A percentile compares a stretch with the other conserved stretches of the same genome.
Evolutionary conservation across 2,797 vertebrate genomes (phyloP).

Genomic region (Kryptolebias ocellatus): DNA sequence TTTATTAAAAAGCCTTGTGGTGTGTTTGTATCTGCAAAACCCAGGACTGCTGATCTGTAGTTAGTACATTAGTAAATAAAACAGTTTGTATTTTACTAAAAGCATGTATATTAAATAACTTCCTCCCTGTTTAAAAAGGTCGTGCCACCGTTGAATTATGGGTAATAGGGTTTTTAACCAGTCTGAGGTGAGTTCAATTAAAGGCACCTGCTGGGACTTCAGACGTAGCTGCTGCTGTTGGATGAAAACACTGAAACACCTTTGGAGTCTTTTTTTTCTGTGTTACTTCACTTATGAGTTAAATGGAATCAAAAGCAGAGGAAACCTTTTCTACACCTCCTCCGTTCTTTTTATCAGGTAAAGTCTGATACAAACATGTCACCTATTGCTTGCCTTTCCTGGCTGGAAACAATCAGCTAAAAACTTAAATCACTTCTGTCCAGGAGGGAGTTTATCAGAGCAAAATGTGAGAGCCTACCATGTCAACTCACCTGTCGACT

Average conservation of each 20-base stretch:
- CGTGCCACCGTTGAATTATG: conserved; percentile 19
- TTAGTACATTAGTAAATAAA: too few species aligned
- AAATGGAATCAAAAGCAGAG: conserved; percentile 52
- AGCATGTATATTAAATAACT: too few species aligned
- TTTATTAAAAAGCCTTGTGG: too few species aligned
- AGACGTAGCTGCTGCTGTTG: conserved; percentile 20
- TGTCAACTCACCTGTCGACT: conserved; percentile 44
- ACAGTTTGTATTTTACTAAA: too few species aligned
- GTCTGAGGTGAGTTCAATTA: conserved; percentile 57
- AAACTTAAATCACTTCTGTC: neutral
- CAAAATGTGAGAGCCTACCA: conserved; percentile 44
- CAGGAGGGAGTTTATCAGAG: conserved; percentile 26
- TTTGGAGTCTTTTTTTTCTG: neutral
- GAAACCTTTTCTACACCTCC: conserved; percentile 51
- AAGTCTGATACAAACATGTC: neutral
- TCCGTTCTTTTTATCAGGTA: conserved; percentile 62
- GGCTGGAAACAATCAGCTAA: neutral
- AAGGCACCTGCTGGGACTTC: conserved; percentile 54
- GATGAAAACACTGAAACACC: conserved; percentile 23
- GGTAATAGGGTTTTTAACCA: conserved; percentile 40
- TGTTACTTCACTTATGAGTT: neutral
- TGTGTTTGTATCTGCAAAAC: too few species aligned
- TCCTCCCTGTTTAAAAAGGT: neutral
- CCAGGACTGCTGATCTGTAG: too few species aligned
- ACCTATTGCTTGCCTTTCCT: neutral